Evolutionary conservation across 2,888 invertebrate genomes (phyloP).

Genomic region (Eucera pruinosa): DNA sequence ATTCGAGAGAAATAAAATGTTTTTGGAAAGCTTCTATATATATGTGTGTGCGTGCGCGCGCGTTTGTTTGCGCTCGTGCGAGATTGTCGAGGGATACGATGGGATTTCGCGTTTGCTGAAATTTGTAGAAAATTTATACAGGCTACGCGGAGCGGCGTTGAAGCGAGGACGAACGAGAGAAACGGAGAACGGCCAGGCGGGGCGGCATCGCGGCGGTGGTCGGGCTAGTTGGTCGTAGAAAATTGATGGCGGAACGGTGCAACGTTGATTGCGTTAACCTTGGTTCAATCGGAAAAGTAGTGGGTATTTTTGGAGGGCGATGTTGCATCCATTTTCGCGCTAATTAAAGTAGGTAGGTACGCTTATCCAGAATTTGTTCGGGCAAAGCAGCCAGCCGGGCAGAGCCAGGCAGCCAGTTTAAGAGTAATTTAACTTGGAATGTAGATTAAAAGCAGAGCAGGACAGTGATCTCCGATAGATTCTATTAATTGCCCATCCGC

Average conservation of each 20-base stretch:
- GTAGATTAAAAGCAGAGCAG: slow-evolving; percentile 48
- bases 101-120: background rate
- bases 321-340: slow-evolving; percentile 39
- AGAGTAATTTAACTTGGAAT: slow-evolving; percentile 51
- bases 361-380: slow-evolving; percentile 32
- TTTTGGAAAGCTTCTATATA: background rate
- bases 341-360: slow-evolving; percentile 61
- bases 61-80: too few species aligned
- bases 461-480: slow-evolving; percentile 52
- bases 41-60: too few species aligned
- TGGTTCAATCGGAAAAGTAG: slow-evolving; percentile 46
- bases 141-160: too few species aligned
- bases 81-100: background rate
- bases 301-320: slow-evolving; percentile 57
- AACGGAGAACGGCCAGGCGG: too few species aligned
- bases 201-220: background rate
- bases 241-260: background rate
- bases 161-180: too few species aligned
- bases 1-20: background rate
- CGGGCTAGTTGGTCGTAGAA: background rate
- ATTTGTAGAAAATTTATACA: background rate
- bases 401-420: slow-evolving; percentile 40
- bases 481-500: slow-evolving; percentile 54
- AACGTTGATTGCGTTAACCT: slow-evolving; percentile 53
- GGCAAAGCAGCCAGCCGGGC: slow-evolving; percentile 48